Conservation (phyloP, 2,888 invertebrate species). For the Scaptomyza flava region DNA sequence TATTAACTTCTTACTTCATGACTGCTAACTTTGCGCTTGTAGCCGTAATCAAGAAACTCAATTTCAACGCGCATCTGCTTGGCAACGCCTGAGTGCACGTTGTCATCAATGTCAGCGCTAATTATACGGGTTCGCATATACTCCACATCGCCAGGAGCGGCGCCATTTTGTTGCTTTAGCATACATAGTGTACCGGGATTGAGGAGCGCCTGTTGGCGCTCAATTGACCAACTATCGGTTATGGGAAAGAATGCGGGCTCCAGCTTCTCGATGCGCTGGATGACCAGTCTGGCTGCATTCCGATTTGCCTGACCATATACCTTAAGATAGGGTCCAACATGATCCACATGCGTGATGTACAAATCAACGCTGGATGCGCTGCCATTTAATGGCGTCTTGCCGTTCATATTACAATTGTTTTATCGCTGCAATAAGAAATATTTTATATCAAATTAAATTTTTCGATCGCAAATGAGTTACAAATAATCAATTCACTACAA, state of each 20-base stretch:
- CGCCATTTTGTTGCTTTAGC: slow-evolving; percentile 83
- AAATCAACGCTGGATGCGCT: slow-evolving; percentile 52
- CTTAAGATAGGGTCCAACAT: slow-evolving; percentile 88
- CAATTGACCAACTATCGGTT: slow-evolving; percentile 59
- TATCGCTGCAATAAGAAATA: slow-evolving; percentile 53
- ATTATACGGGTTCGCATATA: slow-evolving; percentile 84
- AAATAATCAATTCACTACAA: too few relatives aligned
- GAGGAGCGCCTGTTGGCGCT: slow-evolving; percentile 75
- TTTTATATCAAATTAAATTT: background rate
- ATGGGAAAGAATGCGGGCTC: slow-evolving; percentile 79
- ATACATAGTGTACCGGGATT: slow-evolving; percentile 77
- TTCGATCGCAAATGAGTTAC: background rate
- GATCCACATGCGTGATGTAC: slow-evolving; percentile 85
- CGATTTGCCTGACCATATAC: slow-evolving; percentile 88
- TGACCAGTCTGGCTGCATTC: slow-evolving; percentile 77
- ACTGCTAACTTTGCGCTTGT: slow-evolving; percentile 86
- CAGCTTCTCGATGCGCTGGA: slow-evolving; percentile 75
- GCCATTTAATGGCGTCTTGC: slow-evolving; percentile 37
- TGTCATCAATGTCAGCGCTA: slow-evolving; percentile 53
- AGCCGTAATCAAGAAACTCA: slow-evolving; percentile 89
- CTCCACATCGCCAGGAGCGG: slow-evolving; percentile 75
- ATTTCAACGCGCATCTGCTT: slow-evolving; percentile 88
- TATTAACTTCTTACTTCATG: slow-evolving; percentile 83
- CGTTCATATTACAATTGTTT: slow-evolving; percentile 58
- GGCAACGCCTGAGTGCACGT: slow-evolving; percentile 13